Conservation (phyloP, 1,140 invertebrate species). For the Odontomachus brunneus region DNA sequence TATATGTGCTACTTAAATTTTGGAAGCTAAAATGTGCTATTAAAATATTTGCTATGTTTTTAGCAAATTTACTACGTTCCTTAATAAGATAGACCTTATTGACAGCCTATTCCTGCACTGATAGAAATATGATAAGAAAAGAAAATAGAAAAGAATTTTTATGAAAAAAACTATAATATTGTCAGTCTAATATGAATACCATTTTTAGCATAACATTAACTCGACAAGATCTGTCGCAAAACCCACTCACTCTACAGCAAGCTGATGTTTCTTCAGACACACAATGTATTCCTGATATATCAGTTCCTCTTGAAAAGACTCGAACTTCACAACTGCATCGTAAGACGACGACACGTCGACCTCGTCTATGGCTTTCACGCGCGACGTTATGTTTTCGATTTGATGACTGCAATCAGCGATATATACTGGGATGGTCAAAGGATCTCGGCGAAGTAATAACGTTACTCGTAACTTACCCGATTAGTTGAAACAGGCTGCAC, state of each 20-base stretch:
- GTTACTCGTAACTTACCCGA: slow-evolving; percentile 20
- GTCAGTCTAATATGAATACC: no score
- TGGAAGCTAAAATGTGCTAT: no score
- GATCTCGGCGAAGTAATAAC: not conserved
- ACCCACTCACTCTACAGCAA: slow-evolving; percentile 29
- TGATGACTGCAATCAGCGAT: slow-evolving; percentile 9
- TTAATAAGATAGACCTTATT: no score
- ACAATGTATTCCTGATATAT: slow-evolving; percentile 38
- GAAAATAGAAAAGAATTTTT: no score
- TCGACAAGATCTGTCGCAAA: no score
- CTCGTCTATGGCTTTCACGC: not conserved
- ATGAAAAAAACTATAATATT: no score
- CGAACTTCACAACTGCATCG: not conserved
- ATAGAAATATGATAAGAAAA: no score
- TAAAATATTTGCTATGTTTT: no score
- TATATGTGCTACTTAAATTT: no score
- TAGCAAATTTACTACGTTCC: no score
- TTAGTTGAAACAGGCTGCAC: slow-evolving; percentile 26
- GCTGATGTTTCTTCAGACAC: slow-evolving; percentile 45
- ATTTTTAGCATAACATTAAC: no score
- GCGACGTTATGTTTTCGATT: slow-evolving; percentile 4
- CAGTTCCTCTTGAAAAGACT: not conserved
- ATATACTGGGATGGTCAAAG: not conserved
- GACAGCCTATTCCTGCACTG: no score
- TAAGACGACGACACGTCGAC: not conserved